Evolutionary conservation across 2,113 vertebrate genomes (phyloP).

Genomic region (Thamnophis sirtalis): DNA sequence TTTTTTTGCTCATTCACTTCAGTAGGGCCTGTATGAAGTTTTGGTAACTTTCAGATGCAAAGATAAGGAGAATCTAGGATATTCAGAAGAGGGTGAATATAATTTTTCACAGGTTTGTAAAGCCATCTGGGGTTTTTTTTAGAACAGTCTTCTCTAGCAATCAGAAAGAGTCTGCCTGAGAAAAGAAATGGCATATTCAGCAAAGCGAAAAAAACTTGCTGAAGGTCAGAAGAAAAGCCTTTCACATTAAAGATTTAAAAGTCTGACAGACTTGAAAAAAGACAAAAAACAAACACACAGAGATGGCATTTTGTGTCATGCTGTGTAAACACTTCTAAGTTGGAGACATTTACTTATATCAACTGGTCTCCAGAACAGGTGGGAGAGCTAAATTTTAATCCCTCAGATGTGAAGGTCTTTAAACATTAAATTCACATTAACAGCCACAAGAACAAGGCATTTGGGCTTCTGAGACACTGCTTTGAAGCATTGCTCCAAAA

Average conservation of each 20-base stretch:
- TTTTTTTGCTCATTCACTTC: background rate
- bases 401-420: constrained; percentile 11
- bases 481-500: constrained; percentile 6
- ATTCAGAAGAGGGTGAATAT: background rate
- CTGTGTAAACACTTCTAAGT: constrained; percentile 38
- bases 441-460: background rate
- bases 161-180: constrained; percentile 20
- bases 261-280: constrained; percentile 18
- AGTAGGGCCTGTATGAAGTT: background rate
- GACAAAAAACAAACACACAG: constrained; percentile 37
- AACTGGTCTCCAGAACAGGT: background rate
- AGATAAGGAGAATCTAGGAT: background rate
- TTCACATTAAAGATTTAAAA: constrained; percentile 51
- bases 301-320: constrained; percentile 38
- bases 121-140: background rate
- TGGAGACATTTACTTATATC: constrained; percentile 21
- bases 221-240: constrained; percentile 32
- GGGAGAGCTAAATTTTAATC: constrained; percentile 22
- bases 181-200: constrained; percentile 10
- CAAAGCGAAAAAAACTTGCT: constrained; percentile 1
- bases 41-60: background rate
- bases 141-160: constrained; percentile 19
- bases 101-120: background rate
- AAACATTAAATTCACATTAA: background rate
- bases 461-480: background rate